These are phyloP conservation scores for Trileptium ribeirensis DNA, from an alignment of 2,888 invertebrate species.

Conservation along the genomic window DNA sequence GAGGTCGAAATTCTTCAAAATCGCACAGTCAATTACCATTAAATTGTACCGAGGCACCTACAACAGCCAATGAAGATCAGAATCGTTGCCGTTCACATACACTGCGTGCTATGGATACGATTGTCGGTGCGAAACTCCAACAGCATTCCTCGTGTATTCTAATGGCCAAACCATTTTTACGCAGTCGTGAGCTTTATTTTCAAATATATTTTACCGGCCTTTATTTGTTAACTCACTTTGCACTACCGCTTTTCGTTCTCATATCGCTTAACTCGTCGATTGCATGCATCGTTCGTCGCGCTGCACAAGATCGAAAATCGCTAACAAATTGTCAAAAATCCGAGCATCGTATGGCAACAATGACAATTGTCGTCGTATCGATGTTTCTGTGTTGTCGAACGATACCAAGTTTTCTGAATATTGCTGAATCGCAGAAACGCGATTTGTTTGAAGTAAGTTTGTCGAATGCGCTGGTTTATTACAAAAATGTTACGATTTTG, in stretches of 20 bases:
- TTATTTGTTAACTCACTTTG: not conserved
- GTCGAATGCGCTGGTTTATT: too few species aligned
- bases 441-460: not conserved
- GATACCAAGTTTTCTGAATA: not conserved
- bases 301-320: not conserved
- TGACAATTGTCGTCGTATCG: not conserved
- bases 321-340: not conserved
- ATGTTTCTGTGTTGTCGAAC: not conserved
- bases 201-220: not conserved
- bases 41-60: not conserved
- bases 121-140: not conserved
- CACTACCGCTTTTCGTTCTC: not conserved
- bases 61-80: not conserved
- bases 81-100: too few species aligned
- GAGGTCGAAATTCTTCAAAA: not conserved
- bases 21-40: too few species aligned
- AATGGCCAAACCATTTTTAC: not conserved
- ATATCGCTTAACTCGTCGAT: not conserved
- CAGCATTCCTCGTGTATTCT: not conserved
- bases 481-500: too few species aligned
- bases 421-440: not conserved
- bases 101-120: not conserved
- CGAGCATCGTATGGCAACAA: constrained; percentile 3
- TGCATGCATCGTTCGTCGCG: not conserved
- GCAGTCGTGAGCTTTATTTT: not conserved